Conservation (phyloP, 2,113 vertebrate species). For the Plectropomus leopardus region DNA sequence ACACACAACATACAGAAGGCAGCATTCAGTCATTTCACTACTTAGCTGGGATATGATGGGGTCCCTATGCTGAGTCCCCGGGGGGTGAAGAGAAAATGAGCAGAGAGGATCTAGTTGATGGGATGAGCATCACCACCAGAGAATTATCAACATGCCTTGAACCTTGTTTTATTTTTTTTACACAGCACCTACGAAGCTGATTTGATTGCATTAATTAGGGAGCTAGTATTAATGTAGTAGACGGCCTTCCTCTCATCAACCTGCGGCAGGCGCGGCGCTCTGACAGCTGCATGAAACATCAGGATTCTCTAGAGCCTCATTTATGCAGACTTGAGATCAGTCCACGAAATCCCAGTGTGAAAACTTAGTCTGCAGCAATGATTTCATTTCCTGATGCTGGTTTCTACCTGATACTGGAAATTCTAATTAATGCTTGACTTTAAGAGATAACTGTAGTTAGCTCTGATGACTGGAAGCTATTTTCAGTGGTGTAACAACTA, state of each 20-base stretch:
- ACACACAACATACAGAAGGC: slow-evolving; percentile 2
- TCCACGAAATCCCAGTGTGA: slow-evolving; percentile 29
- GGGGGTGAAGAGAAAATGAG: slow-evolving; percentile 57
- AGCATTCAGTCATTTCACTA: slow-evolving; percentile 27
- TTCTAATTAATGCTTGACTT: neutral
- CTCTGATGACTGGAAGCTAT: neutral
- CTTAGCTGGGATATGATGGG: slow-evolving; percentile 49
- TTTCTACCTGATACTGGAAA: neutral
- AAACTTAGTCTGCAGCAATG: slow-evolving; percentile 23
- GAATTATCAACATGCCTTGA: slow-evolving; percentile 59
- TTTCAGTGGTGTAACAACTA: neutral
- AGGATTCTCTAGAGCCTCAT: slow-evolving; percentile 42
- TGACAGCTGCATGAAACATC: slow-evolving; percentile 56
- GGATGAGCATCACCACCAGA: slow-evolving; percentile 60
- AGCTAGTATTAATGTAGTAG: slow-evolving; percentile 19
- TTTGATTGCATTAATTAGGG: slow-evolving; percentile 59
- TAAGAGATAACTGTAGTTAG: neutral
- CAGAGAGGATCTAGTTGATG: slow-evolving; percentile 60
- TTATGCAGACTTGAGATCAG: slow-evolving; percentile 38
- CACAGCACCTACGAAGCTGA: slow-evolving; percentile 20
- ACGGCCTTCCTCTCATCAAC: slow-evolving; percentile 37
- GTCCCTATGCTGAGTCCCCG: slow-evolving; percentile 29
- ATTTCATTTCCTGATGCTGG: slow-evolving; percentile 4
- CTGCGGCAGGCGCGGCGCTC: neutral
- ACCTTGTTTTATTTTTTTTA: slow-evolving; percentile 33